A percentile compares a stretch with the other conserved stretches of the same genome.
phyloP scores from a whole-genome alignment of 2,888 invertebrate genomes.

The Sisyra nigra region DNA sequence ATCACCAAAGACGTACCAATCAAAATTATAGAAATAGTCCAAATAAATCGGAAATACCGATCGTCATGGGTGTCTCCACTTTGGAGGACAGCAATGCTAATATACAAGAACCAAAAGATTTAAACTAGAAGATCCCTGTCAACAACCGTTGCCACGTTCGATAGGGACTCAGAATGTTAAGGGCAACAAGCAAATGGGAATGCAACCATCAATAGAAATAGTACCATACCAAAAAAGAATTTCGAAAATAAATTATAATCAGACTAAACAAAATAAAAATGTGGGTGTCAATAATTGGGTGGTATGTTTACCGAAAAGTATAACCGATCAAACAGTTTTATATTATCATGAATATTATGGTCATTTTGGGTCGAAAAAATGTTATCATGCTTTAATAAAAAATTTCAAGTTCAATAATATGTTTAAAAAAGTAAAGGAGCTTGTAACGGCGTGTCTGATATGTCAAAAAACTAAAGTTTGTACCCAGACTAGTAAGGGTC shows the following conservation, averaged over 20 bases:
- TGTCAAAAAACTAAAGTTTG: not conserved
- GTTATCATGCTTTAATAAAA: no score
- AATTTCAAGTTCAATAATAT: no score
- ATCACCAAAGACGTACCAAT: no score
- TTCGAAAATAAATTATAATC: not conserved
- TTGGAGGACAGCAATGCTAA: not conserved
- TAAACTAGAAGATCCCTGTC: not conserved
- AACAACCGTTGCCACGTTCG: not conserved
- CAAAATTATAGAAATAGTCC: not conserved
- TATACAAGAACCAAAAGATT: not conserved
- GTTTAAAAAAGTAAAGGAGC: no score
- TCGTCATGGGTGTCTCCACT: not conserved
- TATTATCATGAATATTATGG: no score
- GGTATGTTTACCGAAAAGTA: no score
- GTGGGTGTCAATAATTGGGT: no score
- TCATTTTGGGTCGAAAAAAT: no score
- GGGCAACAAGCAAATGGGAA: not conserved
- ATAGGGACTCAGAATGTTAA: not conserved
- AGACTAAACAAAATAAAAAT: no score
- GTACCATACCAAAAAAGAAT: not conserved
- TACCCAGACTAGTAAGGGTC: no score
- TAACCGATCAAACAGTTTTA: no score
- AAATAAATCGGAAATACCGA: not conserved
- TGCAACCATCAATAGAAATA: not conserved
- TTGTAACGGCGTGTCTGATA: no score